These are phyloP conservation scores for Tamias sibiricus DNA, from an alignment of 2,113 vertebrate species.

Conservation along the genomic window DNA sequence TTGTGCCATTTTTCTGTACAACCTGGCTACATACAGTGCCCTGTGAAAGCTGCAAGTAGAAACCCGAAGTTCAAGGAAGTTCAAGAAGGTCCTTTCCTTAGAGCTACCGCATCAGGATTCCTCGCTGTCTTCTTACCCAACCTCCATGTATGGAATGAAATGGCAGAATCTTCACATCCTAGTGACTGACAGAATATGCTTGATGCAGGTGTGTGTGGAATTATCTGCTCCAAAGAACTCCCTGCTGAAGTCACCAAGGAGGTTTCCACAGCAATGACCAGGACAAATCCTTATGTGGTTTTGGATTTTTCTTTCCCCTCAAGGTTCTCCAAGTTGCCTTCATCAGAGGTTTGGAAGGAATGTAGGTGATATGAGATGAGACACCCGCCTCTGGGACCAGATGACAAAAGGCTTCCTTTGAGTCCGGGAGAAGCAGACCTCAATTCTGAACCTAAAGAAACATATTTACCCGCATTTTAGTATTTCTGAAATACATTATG, in stretches of 20 bases:
- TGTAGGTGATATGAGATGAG: background rate
- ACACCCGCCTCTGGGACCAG: background rate
- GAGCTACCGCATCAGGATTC: background rate
- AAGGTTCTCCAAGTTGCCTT: background rate
- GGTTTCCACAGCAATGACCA: background rate
- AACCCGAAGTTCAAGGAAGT: background rate
- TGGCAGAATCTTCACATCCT: background rate
- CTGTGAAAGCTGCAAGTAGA: background rate
- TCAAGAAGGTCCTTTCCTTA: background rate
- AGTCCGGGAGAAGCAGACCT: background rate
- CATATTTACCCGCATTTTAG: background rate
- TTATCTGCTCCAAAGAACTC: background rate
- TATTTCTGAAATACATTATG: background rate
- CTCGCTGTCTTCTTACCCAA: background rate
- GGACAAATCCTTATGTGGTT: background rate
- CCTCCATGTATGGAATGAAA: background rate
- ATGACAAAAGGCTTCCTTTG: background rate
- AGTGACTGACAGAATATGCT: background rate
- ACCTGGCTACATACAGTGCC: background rate
- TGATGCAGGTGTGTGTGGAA: background rate
- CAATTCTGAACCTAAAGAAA: background rate
- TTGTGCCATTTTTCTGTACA: background rate
- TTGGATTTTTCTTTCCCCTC: background rate
- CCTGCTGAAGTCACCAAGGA: background rate
- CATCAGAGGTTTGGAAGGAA: background rate